Evolutionary conservation across 2,888 invertebrate genomes (phyloP), one percentile per base, ranked within the genome.

Genomic region (Opisthograptis luteolata): DNA sequence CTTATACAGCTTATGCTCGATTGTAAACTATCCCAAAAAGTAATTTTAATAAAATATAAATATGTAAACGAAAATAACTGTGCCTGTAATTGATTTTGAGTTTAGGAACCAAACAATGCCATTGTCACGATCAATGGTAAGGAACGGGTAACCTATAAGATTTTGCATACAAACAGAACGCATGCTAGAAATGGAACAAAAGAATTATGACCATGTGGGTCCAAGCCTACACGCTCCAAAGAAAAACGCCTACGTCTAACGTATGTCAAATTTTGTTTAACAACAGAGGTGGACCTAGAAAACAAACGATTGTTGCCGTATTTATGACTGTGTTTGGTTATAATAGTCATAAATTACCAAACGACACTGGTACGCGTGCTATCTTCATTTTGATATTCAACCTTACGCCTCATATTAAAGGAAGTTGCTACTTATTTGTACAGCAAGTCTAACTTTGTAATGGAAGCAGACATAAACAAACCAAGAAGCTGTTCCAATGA

Each of bases 191-290:
- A 66, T 65, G 37, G 73, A 81, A 84, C 85, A 84, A 87, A 83
- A 79, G 81, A 80, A 81, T 76, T 74, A 72, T 68, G 62, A 63
- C 67, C 76, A 79, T 67, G 79, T 79, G 76, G 77, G 70, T 58
- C 52, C 62, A 61, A 66, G 55, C 78, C 76, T 75, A 84, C 83
- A 76, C 75, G 55, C 53, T 63, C 48, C 48, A 67, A 70, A 73
- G 66, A 74, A 71, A 68, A 68, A 76, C 83, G 69, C 85, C 84
- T 68, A 85, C 85, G 65, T 41, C 25, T 47, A 46, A 47, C 56
- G 62, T 72, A 74, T 73, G 79, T 83, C 77, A 76, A 82, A 73
- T 75, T 78, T 71, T 75, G 74, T 81, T 69, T 80, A 79, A 81
- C 82, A 82, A 79, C 78, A 71, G 63, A 77, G 69, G 64, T 73